Evolutionary conservation across 2,888 invertebrate genomes (phyloP).

Genomic region (Sicus ferrugineus): DNA sequence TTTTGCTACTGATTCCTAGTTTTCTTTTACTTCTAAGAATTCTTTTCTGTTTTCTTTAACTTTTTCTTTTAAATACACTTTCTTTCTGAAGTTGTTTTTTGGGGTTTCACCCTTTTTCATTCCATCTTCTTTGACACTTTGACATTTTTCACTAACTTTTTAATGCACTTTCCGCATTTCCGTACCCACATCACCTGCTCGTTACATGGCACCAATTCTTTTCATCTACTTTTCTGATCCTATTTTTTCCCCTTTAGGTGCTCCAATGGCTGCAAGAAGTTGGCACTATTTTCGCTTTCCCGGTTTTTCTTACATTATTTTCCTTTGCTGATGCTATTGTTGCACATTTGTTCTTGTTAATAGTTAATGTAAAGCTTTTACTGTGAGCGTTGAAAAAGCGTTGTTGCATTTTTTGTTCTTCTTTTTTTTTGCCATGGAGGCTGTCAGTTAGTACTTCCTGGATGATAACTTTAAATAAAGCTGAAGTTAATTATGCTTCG

Average conservation of each 20-base stretch:
- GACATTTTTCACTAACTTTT: no score
- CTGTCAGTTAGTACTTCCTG: not conserved
- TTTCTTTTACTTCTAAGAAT: no score
- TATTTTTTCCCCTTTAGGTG: not conserved
- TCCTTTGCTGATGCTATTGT: no score
- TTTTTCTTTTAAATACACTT: no score
- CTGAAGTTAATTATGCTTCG: not conserved
- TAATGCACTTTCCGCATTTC: not conserved
- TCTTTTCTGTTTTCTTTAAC: no score
- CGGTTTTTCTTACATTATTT: not conserved
- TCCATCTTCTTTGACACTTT: no score
- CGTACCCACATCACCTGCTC: no score
- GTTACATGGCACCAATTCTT: not conserved
- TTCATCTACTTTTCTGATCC: not conserved
- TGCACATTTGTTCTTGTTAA: not conserved
- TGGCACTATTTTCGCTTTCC: not conserved
- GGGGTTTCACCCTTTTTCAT: no score
- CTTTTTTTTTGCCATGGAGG: not conserved
- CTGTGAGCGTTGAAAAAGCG: not conserved
- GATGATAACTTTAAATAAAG: not conserved
- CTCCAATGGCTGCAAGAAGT: no score
- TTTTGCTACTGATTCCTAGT: no score
- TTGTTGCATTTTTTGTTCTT: not conserved
- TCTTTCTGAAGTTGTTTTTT: no score
- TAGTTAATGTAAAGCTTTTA: not conserved